Evolutionary conservation across 2,888 invertebrate genomes (phyloP), one percentile per base, ranked within the genome.

Genomic region (Lottia gigantea): DNA sequence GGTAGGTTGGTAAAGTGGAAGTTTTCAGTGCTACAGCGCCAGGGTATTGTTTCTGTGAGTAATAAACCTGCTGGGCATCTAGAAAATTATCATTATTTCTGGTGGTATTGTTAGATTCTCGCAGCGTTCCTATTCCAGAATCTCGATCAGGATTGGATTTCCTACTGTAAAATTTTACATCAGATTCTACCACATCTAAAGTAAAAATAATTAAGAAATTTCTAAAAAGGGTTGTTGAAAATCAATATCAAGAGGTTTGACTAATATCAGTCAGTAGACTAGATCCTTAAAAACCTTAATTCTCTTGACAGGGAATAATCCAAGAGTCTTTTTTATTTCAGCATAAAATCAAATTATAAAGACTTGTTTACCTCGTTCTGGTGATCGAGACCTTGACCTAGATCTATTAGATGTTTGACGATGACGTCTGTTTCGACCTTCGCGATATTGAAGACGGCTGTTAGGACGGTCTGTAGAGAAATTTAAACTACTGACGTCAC

Each of bases 341-440:
- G n/a, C n/a, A n/a, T n/a, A n/a, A 16, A 7, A n/a, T 62, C 6
- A 68, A 63, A 26, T 67, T 8, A 23, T 1, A 55, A 19, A 46
- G 25, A 26, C 75, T 72, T 74, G 68, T 72, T 65, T 25, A 40
- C 40, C 40, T 40, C 40, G 40, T 40, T 40, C 40, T 8, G 40
- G 78, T 62, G 84, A 83, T 62, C 79, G 70, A 61, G 83, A 80
- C 62, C 76, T 64, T 74, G 78, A 76, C 70, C 79, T 73, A 67
- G 76, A 76, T 72, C 76, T 73, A 68, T 74, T 72, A 61, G 40
- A 46, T 46, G 31, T 64, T n/a, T 62, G 67, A 15, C 66, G 70
- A 62, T 71, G 74, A n/a, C 70, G 71, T 66, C 73, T 71, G 12
- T 68, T 72, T 45, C 71, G 72, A 19, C 72, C 69, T 11, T 70